A percentile compares a stretch with the other conserved stretches of the same genome.
Conservation (phyloP, 2,797 vertebrate genomes). For the Sebastes variabilis region DNA sequence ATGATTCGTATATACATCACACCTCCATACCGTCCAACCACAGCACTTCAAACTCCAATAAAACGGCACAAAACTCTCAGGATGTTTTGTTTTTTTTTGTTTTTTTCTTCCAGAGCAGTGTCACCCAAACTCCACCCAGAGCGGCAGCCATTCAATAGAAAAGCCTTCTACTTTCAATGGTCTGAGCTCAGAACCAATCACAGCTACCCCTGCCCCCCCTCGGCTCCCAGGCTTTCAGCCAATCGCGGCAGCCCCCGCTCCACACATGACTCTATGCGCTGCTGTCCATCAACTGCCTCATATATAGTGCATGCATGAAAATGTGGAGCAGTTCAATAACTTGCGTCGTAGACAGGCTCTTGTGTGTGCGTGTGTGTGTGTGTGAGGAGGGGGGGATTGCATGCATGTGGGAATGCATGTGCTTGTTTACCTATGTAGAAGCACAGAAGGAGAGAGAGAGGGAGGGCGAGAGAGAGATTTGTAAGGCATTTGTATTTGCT, state of each 20-base stretch:
- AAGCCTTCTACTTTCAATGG: conserved; percentile 85
- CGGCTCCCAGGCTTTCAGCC: conserved; percentile 75
- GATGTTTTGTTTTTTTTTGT: conserved; percentile 58
- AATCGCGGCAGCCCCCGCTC: conserved; percentile 78
- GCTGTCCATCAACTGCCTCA: conserved; percentile 92
- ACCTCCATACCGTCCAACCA: not conserved
- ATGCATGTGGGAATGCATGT: conserved; percentile 11
- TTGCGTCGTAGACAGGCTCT: conserved; percentile 75
- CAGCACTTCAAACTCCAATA: conserved; percentile 30
- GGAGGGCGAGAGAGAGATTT: conserved; percentile 53
- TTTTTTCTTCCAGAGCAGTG: conserved; percentile 62
- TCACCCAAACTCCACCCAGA: conserved; percentile 80
- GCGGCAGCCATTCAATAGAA: conserved; percentile 84
- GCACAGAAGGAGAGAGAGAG: conserved; percentile 32
- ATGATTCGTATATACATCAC: not conserved
- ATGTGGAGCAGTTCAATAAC: conserved; percentile 88
- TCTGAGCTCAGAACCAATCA: conserved; percentile 85
- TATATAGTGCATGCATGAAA: conserved; percentile 94
- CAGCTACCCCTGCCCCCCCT: conserved; percentile 65
- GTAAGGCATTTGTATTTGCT: conserved; percentile 75
- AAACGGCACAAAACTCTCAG: conserved; percentile 42
- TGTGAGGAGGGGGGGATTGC: not conserved
- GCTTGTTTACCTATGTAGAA: conserved; percentile 65
- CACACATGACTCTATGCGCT: conserved; percentile 90
- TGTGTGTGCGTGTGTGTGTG: conserved; percentile 16